Base-by-base conservation (phyloP, 2,113 vertebrate genomes). In the Mionectes macconnelli region DNA sequence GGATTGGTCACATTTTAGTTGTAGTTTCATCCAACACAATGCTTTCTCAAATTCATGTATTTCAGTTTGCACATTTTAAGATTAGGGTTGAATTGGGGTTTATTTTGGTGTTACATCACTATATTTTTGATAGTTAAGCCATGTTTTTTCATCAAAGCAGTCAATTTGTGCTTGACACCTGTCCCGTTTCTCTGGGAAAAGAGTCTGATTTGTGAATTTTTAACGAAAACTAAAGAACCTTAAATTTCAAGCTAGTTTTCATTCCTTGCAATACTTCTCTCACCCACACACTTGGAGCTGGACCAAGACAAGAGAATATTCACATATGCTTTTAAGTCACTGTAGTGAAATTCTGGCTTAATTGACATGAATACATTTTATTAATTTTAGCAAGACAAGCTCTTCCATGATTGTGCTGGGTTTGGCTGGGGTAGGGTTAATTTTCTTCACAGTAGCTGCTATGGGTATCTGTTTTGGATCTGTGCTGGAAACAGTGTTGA, bases 21-120 rank as follows among this genome's bases (percentile, higher is more conserved):
- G 21, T 25, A 8, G n/a, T 55, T 95, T 90, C 39, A 73, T 60
- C 10, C 31, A 75, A 25, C 7, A 81, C 12, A 81, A 23, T 67
- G 22, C 27, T 87, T 59, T 68, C 9, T 18, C 81, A 94, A 89
- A 87, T 78, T 30, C 74, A 17, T 5, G 1, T 44, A 20, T 42
- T 87, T 89, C 53, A 4, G 6, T 75, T 52, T 68, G 20, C 0
- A 1, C 5, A 42, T 27, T 75, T 56, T 37, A 52, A 42, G 23
- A 37, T 68, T 33, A 52, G 11, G 3, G 1, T 73, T 53, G 11
- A 3, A 2, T 47, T 44, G 25, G 8, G 11, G 0, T 2, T 5
- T n/a, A 27, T 28, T 92, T 67, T 78, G 0, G 31, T 77, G 6
- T 84, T 74, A 52, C 7, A 56, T 68, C 40, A 15, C 22, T 75